Conservation (phyloP, 1,140 invertebrate species). For the Drosophila jambulina region DNA sequence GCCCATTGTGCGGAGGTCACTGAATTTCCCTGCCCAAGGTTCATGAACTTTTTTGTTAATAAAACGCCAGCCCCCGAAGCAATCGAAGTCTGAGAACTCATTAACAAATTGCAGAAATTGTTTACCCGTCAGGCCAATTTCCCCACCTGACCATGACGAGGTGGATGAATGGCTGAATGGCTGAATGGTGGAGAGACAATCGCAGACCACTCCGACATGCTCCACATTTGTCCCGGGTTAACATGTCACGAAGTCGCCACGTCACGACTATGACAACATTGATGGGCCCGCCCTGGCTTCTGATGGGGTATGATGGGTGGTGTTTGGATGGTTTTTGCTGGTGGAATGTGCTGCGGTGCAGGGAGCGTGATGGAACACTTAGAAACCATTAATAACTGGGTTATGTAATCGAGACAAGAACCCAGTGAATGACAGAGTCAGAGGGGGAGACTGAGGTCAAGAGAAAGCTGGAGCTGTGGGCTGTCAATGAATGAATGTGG, state of each 20-base stretch:
- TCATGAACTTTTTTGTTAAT: slow-evolving; percentile 59
- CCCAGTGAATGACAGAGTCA: slow-evolving; percentile 22
- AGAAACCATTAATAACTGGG: slow-evolving; percentile 78
- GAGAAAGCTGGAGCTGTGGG: slow-evolving; percentile 36
- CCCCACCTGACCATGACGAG: slow-evolving; percentile 70
- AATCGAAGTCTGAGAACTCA: slow-evolving; percentile 63
- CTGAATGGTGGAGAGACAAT: slow-evolving; percentile 35
- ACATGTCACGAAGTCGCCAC: slow-evolving; percentile 76
- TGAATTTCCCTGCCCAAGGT: slow-evolving; percentile 64
- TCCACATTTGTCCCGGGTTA: slow-evolving; percentile 68
- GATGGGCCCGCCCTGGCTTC: slow-evolving; percentile 7
- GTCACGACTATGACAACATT: slow-evolving; percentile 60
- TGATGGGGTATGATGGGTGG: not conserved
- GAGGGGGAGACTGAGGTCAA: slow-evolving; percentile 23
- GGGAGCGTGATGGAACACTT: slow-evolving; percentile 50
- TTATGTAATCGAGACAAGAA: slow-evolving; percentile 74
- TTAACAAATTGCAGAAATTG: slow-evolving; percentile 74
- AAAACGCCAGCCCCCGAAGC: not conserved
- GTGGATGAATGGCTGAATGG: slow-evolving; percentile 34
- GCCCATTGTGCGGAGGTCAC: slow-evolving; percentile 70
- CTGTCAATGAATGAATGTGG: slow-evolving; percentile 52
- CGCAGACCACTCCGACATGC: slow-evolving; percentile 39
- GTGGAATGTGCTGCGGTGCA: slow-evolving; percentile 30
- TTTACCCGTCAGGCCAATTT: slow-evolving; percentile 35
- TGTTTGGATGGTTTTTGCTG: slow-evolving; percentile 6